phyloP scores from a whole-genome alignment of 2,888 invertebrate species.

The Exocentrus adspersus region DNA sequence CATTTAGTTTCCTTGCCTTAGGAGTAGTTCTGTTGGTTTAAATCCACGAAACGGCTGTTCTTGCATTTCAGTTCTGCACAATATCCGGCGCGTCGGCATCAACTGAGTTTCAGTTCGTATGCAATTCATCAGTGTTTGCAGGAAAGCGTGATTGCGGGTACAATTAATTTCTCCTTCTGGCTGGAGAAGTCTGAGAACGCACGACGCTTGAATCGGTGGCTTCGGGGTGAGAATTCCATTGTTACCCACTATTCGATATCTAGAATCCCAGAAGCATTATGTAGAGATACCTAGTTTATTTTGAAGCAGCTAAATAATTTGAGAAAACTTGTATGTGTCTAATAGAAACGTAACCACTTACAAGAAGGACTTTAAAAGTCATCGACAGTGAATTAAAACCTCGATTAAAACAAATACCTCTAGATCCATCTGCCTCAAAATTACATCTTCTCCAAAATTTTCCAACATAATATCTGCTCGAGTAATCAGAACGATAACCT shows the following conservation, averaged over 20 bases:
- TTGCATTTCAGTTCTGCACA: conserved; percentile 17
- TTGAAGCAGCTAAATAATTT: not conserved
- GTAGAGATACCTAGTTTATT: not conserved
- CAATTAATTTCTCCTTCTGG: conserved; percentile 43
- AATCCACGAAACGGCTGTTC: conserved; percentile 11
- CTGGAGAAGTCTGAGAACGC: conserved; percentile 25
- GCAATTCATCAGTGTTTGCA: conserved; percentile 45
- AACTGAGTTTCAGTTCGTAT: conserved; percentile 39
- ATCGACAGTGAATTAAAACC: no score
- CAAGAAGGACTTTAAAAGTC: no score
- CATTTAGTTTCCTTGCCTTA: not conserved
- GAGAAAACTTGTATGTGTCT: not conserved
- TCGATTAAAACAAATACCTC: no score
- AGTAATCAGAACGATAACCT: no score
- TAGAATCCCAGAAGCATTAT: not conserved
- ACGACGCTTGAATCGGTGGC: conserved; percentile 11
- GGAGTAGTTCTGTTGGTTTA: conserved; percentile 14
- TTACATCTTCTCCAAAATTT: no score
- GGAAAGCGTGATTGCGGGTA: conserved; percentile 44
- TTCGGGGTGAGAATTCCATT: conserved; percentile 16
- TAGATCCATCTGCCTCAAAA: no score
- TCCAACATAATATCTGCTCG: no score
- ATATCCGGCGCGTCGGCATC: conserved; percentile 29
- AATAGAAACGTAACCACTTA: no score
- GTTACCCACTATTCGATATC: conserved; percentile 21